Evolutionary conservation across 35 echinoderm and acorn worm species (phyloP).

Genomic region (Eucidaris tribuloides): DNA sequence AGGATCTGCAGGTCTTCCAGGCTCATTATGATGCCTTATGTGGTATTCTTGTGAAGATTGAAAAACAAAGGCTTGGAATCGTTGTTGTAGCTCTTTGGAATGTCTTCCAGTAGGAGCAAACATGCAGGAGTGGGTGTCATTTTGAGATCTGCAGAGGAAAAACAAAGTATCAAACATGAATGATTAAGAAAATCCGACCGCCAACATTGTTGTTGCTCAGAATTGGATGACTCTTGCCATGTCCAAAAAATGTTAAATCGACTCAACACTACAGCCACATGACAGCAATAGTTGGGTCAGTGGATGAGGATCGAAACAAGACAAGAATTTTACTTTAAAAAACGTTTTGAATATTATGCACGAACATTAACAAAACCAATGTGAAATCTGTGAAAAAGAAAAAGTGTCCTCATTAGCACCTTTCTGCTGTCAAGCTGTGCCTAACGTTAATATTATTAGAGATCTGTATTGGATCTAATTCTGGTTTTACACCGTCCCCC

Average conservation of each 20-base stretch:
- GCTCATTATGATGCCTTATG: constrained; percentile 7
- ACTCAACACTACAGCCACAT: not conserved
- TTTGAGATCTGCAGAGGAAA: not conserved
- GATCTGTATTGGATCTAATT: too few species aligned
- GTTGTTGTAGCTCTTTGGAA: not conserved
- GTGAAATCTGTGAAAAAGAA: too few species aligned
- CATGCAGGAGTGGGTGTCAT: not conserved
- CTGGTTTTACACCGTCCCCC: too few species aligned
- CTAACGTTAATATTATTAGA: too few species aligned
- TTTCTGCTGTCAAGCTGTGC: too few species aligned
- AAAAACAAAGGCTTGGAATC: not conserved
- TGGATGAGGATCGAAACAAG: not conserved
- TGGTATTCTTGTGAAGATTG: not conserved
- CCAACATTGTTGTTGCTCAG: too few species aligned
- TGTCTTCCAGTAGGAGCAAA: not conserved
- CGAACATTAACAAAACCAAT: too few species aligned
- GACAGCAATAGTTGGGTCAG: not conserved
- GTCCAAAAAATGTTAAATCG: not conserved
- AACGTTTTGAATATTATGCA: too few species aligned
- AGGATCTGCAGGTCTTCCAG: not conserved
- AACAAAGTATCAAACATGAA: not conserved
- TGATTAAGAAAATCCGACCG: too few species aligned
- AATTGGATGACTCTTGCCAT: too few species aligned
- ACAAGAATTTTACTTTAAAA: not conserved
- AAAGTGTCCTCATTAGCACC: too few species aligned